Evolutionary conservation across 2,113 vertebrate species (phyloP).

Genomic region (Lophura nycthemera): DNA sequence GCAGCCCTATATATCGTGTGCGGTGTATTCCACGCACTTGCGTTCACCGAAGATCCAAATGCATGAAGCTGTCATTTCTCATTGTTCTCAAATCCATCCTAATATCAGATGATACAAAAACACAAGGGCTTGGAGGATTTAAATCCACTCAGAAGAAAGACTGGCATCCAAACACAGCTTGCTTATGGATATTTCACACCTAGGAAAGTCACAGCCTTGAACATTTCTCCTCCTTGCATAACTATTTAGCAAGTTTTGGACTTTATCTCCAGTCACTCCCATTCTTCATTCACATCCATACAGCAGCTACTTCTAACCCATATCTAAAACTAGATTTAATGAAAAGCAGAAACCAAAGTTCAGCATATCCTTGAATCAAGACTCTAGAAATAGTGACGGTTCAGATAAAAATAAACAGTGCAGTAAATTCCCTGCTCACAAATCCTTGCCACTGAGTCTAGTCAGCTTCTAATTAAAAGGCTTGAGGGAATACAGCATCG

Average conservation of each 20-base stretch:
- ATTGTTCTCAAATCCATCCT: slow-evolving; percentile 39
- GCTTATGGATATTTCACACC: slow-evolving; percentile 24
- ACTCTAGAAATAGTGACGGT: fast-evolving
- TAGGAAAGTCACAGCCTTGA: slow-evolving; percentile 39
- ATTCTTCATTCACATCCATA: background rate
- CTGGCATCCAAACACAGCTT: background rate
- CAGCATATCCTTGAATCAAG: background rate
- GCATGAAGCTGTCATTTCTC: slow-evolving; percentile 32
- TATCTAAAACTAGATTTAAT: background rate
- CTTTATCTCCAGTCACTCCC: background rate
- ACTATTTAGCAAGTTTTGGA: background rate
- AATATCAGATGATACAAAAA: slow-evolving; percentile 1
- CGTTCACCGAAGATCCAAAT: background rate
- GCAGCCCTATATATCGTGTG: background rate
- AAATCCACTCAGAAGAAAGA: background rate
- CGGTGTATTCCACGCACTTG: background rate
- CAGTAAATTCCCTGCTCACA: background rate
- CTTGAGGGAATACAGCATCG: background rate
- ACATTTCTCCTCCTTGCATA: background rate
- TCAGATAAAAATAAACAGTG: background rate
- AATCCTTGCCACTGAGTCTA: background rate
- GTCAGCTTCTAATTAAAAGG: background rate
- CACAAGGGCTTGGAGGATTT: background rate
- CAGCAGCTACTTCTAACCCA: background rate
- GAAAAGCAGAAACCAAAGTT: background rate